Conservation (phyloP, 2,113 vertebrate genomes). For the Dicentrarchus labrax region DNA sequence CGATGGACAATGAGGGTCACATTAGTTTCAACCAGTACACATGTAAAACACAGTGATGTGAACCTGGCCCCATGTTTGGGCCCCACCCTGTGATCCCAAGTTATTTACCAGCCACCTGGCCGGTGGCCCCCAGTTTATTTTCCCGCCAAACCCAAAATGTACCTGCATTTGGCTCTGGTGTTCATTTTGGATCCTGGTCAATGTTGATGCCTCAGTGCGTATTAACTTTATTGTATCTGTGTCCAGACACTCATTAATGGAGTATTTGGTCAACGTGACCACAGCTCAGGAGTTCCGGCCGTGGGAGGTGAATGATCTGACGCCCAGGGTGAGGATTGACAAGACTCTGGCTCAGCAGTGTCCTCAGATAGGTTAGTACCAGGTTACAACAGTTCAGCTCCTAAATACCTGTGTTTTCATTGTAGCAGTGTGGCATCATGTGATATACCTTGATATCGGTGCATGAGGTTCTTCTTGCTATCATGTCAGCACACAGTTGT, state of each 20-base stretch:
- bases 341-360: conserved; percentile 88
- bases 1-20: too few relatives aligned
- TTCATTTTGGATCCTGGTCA: too few relatives aligned
- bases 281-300: conserved; percentile 92
- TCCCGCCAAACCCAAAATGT: too few relatives aligned
- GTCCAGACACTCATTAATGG: conserved; percentile 90
- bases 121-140: too few relatives aligned
- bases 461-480: background rate
- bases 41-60: too few relatives aligned
- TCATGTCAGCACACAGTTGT: background rate
- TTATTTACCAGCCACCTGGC: too few relatives aligned
- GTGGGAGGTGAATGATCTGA: conserved; percentile 91
- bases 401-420: background rate
- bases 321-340: conserved; percentile 87
- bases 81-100: too few relatives aligned
- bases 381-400: background rate
- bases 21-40: too few relatives aligned
- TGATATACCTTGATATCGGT: background rate
- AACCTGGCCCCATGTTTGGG: too few relatives aligned
- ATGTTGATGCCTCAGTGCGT: background rate
- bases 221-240: background rate
- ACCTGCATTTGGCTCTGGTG: too few relatives aligned
- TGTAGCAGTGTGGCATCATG: background rate
- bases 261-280: conserved; percentile 92
- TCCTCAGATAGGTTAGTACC: conserved; percentile 88